Percentiles rank a stretch among this genome's conserved stretches.
phyloP scores from a whole-genome alignment of 2,113 vertebrate genomes.

The Syngnathus floridae region DNA sequence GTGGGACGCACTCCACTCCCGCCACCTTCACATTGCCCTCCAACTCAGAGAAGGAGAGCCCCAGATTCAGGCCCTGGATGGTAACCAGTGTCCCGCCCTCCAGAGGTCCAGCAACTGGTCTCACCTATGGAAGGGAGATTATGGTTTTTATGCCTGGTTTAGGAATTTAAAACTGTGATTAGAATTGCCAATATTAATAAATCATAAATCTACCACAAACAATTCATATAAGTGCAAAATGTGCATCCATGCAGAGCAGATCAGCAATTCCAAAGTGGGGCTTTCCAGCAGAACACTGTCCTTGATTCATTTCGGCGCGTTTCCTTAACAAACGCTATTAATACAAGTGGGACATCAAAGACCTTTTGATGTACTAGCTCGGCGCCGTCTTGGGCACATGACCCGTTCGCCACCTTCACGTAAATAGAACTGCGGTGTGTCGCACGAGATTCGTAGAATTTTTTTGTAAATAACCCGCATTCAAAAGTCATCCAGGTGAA shows the following conservation, averaged over 20 bases:
- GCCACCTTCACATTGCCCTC: slow-evolving; percentile 86
- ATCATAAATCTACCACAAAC: background rate
- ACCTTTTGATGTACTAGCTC: slow-evolving; percentile 63
- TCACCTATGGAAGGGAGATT: slow-evolving; percentile 69
- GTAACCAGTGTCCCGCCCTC: slow-evolving; percentile 91
- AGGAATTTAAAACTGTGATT: background rate
- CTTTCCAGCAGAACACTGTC: slow-evolving; percentile 21
- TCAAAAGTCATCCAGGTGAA: slow-evolving; percentile 32
- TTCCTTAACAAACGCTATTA: slow-evolving; percentile 61
- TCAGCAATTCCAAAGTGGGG: slow-evolving; percentile 21
- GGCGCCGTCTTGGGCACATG: slow-evolving; percentile 45
- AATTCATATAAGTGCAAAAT: background rate
- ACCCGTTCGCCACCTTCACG: slow-evolving; percentile 49
- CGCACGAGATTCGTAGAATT: slow-evolving; percentile 48
- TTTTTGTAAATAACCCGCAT: slow-evolving; percentile 49
- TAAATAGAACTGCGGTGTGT: slow-evolving; percentile 49
- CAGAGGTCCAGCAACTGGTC: slow-evolving; percentile 83
- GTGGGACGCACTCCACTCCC: slow-evolving; percentile 80
- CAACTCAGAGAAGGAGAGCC: slow-evolving; percentile 89
- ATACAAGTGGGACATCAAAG: slow-evolving; percentile 66
- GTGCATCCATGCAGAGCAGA: slow-evolving; percentile 38
- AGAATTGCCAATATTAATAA: background rate
- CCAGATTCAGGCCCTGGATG: slow-evolving; percentile 88
- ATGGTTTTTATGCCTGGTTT: background rate
- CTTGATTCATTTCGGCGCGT: slow-evolving; percentile 51